Base-by-base conservation (phyloP, 2,888 invertebrate genomes). In the Steinernema scapterisci region DNA sequence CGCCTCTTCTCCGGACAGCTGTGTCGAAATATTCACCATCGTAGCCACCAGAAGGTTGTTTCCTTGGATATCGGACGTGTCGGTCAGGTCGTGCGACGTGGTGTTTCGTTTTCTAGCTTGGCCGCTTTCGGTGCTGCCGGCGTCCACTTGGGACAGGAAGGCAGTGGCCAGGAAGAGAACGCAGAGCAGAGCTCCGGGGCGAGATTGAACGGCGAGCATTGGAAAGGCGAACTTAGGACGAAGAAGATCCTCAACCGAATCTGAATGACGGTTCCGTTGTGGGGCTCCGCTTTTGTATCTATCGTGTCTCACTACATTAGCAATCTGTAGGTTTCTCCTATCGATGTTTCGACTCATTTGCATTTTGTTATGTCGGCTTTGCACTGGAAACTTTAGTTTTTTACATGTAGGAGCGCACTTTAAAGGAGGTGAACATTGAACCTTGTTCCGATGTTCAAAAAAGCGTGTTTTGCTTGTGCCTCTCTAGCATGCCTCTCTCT, bases 1-100 rank as follows among this genome's bases (percentile, higher is more conserved):
- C 23, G 54, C 54, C 13, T 54, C 54, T 25, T 54, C 54, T 2
- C 54, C 54, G 54, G 54, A 54, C 19, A 54, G 54, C 54, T 54
- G 54, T 25, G 5, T 2, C 21, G 54, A 54, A 21, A 21, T 23
- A 25, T 25, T 54, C 19, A 6, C 2, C 54, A 54, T 21, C 5
- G 54, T 25, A 21, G 23, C 54, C 19, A 54, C 25, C 3, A 54
- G 16, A 21, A 25, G 11, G 23, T 21, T 19, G 54, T 54, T 21
- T 6, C 54, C 54, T 9, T 54, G 3, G 23, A 1, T 25, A 13
- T 54, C 54, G 5, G 16, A 21, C 23, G 13, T 25, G 13, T 54
- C 54, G 54, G 54, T 54, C 7, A 54, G 25, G 21, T 54, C 54
- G 21, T 19, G 7, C 54, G 54, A 54, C 54, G 2, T 23, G 19